These are phyloP conservation scores for Galendromus occidentalis DNA, from an alignment of 1,140 invertebrate species.

Conservation along the genomic window DNA sequence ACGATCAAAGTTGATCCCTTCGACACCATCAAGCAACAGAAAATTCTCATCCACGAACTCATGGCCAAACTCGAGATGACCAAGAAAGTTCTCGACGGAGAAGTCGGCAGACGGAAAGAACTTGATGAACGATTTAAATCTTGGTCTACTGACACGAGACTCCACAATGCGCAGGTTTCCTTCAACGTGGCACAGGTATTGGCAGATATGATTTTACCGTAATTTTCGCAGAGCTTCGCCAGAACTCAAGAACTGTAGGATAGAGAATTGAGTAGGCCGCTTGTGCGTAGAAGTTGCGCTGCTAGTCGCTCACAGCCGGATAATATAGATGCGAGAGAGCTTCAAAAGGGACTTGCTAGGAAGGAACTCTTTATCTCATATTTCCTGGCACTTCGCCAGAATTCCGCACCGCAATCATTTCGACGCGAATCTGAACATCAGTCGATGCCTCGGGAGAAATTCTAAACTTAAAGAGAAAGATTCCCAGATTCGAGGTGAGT, in stretches of 20 bases:
- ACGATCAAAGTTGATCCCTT: not conserved
- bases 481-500: constrained; percentile 7
- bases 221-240: not conserved
- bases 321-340: not conserved
- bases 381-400: not conserved
- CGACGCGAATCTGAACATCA: not conserved
- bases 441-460: not conserved
- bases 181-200: constrained; percentile 1
- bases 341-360: not conserved
- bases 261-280: not conserved
- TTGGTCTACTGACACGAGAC: not conserved
- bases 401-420: not conserved
- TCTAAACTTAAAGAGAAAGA: not conserved
- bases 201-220: not conserved
- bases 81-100: not conserved
- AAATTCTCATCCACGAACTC: not conserved
- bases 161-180: not conserved
- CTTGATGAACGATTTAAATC: not conserved
- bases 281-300: not conserved
- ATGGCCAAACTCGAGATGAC: constrained; percentile 5
- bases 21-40: constrained; percentile 5
- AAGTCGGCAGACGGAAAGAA: not conserved
- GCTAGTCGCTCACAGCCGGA: not conserved
- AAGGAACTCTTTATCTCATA: not conserved
- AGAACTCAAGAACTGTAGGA: not conserved